Conservation (phyloP, 2,113 vertebrate genomes). For the Leptosomus discolor region DNA sequence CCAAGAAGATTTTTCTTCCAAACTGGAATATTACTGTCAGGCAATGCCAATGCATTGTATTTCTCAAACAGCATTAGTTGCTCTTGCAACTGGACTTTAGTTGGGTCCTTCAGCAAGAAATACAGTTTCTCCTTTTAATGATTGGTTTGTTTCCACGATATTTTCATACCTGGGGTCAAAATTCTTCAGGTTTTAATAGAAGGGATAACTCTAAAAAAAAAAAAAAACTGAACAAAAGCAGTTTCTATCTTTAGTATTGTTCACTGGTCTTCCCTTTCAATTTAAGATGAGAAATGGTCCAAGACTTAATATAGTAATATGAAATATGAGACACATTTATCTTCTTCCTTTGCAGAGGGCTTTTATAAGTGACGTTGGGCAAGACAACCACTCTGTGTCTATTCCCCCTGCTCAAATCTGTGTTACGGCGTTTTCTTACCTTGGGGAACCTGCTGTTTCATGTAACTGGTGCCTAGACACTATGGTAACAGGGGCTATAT, state of each 20-base stretch:
- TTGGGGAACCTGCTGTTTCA: not conserved
- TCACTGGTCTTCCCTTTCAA: not conserved
- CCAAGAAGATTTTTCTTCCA: not conserved
- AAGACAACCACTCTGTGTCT: not conserved
- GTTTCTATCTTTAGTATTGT: not conserved
- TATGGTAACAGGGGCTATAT: not conserved
- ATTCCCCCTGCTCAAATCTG: not conserved
- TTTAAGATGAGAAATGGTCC: not conserved
- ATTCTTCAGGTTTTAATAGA: not conserved
- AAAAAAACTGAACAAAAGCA: not conserved
- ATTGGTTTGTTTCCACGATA: accelerated
- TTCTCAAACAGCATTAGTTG: not conserved
- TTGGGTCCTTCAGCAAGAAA: not conserved
- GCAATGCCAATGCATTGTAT: not conserved
- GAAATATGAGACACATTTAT: not conserved
- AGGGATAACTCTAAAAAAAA: not conserved
- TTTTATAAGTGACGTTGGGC: not conserved
- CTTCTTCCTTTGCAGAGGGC: not conserved
- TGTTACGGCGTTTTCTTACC: not conserved
- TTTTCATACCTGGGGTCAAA: not conserved
- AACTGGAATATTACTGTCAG: not conserved
- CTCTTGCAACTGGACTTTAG: not conserved
- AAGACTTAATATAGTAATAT: not conserved
- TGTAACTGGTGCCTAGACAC: not conserved
- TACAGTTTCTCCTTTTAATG: not conserved